Conservation (phyloP, 2,113 vertebrate genomes). For the Notarius lentiginosus region DNA sequence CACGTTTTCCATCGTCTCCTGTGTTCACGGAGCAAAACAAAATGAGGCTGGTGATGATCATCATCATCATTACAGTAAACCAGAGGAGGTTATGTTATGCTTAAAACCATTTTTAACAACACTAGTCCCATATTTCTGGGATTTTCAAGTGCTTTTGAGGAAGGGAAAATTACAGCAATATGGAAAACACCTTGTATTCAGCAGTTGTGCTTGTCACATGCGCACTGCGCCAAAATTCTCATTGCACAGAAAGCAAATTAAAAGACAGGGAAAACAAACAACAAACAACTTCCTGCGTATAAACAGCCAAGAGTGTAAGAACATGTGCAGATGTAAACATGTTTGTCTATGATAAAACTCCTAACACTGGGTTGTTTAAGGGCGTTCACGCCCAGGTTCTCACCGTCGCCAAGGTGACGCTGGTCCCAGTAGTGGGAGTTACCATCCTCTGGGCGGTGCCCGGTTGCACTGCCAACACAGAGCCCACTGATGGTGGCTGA, state of each 20-base stretch:
- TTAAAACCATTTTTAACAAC: background rate
- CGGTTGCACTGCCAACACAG: slow-evolving; percentile 76
- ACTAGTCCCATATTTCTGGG: background rate
- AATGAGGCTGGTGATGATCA: too few species aligned
- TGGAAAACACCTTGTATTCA: slow-evolving; percentile 14
- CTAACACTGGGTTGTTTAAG: slow-evolving; percentile 17
- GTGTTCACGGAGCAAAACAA: slow-evolving; percentile 25
- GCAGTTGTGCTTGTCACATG: background rate
- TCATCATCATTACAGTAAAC: background rate
- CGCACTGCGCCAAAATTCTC: background rate
- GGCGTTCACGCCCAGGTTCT: slow-evolving; percentile 46
- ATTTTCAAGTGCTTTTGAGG: background rate
- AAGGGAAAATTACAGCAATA: background rate
- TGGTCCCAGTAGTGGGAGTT: slow-evolving; percentile 75
- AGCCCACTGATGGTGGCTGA: slow-evolving; percentile 57
- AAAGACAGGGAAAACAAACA: background rate
- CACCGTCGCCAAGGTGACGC: slow-evolving; percentile 84
- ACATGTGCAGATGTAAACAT: slow-evolving; percentile 8
- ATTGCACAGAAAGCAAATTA: background rate
- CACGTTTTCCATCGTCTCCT: slow-evolving; percentile 99
- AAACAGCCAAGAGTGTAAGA: background rate
- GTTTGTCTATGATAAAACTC: slow-evolving; percentile 9
- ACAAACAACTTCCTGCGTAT: background rate
- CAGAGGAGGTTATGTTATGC: background rate
- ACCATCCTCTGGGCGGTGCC: slow-evolving; percentile 82